Conservation (phyloP, 1,140 invertebrate species). For the Drosophila gunungcola region DNA sequence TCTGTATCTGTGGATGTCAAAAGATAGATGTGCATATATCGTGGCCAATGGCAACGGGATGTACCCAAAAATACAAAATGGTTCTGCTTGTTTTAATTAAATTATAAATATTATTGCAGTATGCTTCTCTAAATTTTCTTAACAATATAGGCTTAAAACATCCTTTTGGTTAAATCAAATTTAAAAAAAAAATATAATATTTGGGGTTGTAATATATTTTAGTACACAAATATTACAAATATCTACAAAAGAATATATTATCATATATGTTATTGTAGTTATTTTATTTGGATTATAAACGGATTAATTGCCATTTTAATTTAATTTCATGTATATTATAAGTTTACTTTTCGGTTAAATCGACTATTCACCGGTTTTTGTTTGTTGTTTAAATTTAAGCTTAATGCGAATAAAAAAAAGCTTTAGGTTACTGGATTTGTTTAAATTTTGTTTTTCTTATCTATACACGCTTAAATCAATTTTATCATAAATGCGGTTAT, state of each 20-base stretch:
- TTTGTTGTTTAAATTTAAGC: neutral
- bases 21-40: neutral
- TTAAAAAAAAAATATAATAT: too few relatives aligned
- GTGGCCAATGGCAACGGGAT: conserved; percentile 47
- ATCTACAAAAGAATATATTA: too few relatives aligned
- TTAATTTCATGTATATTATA: too few relatives aligned
- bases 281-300: too few relatives aligned
- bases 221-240: too few relatives aligned
- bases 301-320: too few relatives aligned
- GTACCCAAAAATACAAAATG: conserved; percentile 33
- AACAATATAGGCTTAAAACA: neutral
- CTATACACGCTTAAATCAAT: neutral
- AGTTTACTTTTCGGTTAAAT: too few relatives aligned
- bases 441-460: neutral
- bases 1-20: neutral
- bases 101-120: neutral
- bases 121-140: neutral
- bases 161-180: too few relatives aligned
- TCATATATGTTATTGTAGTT: too few relatives aligned
- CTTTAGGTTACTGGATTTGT: neutral
- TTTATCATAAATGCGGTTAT: neutral
- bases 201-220: too few relatives aligned
- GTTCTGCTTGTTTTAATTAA: too few relatives aligned
- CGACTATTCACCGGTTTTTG: neutral
- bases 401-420: too few relatives aligned